Evolutionary conservation across 2,113 vertebrate genomes (phyloP).

Genomic region (Sminthopsis crassicaudata): DNA sequence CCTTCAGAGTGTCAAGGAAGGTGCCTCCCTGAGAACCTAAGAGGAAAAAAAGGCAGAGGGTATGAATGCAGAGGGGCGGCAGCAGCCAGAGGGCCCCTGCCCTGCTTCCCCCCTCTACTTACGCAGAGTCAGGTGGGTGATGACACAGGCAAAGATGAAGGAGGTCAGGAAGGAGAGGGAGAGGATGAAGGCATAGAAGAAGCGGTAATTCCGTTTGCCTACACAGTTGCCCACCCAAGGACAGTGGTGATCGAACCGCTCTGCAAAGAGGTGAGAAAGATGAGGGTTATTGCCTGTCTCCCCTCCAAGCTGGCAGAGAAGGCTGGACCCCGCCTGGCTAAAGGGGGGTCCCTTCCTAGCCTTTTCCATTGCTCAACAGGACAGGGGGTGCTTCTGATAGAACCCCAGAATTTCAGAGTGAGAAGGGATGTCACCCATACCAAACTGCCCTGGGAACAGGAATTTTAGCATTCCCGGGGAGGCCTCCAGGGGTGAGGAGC

Average conservation of each 20-base stretch:
- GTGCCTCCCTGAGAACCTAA: constrained; percentile 91
- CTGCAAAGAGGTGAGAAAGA: constrained; percentile 80
- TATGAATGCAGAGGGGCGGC: background rate
- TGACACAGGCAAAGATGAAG: constrained; percentile 96
- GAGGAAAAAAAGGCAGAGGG: constrained; percentile 48
- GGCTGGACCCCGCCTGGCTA: background rate
- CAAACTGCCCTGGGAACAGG: background rate
- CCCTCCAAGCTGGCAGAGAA: background rate
- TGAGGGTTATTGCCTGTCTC: rapidly evolving
- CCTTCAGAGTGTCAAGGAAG: constrained; percentile 90
- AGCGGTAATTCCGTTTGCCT: constrained; percentile 96
- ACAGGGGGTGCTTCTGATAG: background rate
- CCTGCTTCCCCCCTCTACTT: constrained; percentile 67
- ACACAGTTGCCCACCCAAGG: constrained; percentile 99
- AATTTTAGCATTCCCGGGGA: background rate
- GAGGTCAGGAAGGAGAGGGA: constrained; percentile 97
- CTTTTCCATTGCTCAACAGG: background rate
- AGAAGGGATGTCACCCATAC: background rate
- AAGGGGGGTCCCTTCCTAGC: background rate
- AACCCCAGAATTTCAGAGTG: background rate
- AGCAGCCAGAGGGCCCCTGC: background rate
- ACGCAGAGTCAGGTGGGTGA: constrained; percentile 96
- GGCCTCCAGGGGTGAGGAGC: background rate
- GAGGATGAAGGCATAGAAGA: constrained; percentile 97
- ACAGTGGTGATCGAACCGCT: constrained; percentile 97